Base-by-base conservation (phyloP, 1,140 invertebrate species). In the Drosophila athabasca region DNA sequence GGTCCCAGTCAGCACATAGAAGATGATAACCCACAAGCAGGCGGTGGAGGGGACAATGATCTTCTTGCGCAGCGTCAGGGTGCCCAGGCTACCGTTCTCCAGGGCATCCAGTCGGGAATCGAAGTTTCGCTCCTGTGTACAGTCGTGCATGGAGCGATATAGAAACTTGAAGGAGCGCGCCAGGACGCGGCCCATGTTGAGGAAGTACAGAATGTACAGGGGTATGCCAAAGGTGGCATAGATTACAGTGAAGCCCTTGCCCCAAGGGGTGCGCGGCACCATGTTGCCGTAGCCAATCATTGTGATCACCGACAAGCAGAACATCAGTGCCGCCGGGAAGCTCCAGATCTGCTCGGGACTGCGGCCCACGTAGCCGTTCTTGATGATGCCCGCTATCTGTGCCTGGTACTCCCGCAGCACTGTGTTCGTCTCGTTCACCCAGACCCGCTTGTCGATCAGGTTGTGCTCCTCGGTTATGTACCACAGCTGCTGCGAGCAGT, bases 281-380 rank as follows among this genome's bases (percentile, higher is more conserved):
- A 98, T 95, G 92, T 98, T 98, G 0, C 98, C 98, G 92, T 99
- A 99, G 1, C 98, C 98, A 73, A 97, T 97, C 96, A 97, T 97
- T 3, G 97, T 97, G 82, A 97, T 97, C 1, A 97, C 95, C 15
- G 96, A 97, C 0, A 97, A 90, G 26, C 95, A 97, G 84, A 95
- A 98, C 96, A 97, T 97, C 3, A 97, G 90, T 0, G 96, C 96
- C 0, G 96, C 96, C 0, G 97, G 96, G 73, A 97, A 97, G 0
- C 95, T 95, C 96, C 96, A 97, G 46, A 95, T 94, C 53, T 96
- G 94, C 29, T 94, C 92, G 2, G 94, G 93, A 24, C 94, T 94
- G 35, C 95, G 92, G 4, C 95, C 96, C 91, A 96, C 95, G 91
- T 97, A 98, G 0, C 96, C 96, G 7, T 94, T 93, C 43, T 90